Evolutionary conservation across 1,140 invertebrate species (phyloP).

Genomic region (Lethocerus indicus): DNA sequence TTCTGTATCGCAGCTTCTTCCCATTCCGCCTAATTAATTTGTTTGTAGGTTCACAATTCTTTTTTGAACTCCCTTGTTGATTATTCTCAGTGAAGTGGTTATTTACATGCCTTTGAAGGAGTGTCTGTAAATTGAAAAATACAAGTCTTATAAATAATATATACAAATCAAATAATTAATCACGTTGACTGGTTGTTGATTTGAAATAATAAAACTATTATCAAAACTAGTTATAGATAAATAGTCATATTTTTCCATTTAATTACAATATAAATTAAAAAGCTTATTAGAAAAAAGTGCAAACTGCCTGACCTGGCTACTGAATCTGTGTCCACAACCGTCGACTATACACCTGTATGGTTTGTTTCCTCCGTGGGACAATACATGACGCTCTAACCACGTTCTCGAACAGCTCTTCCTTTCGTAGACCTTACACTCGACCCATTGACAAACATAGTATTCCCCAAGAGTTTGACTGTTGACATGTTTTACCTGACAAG

Average conservation of each 20-base stretch:
- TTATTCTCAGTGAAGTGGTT: constrained; percentile 63
- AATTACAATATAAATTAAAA: not conserved
- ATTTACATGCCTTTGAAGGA: constrained; percentile 84
- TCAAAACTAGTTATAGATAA: too few relatives aligned
- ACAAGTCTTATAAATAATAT: not conserved
- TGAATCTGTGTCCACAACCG: constrained; percentile 77
- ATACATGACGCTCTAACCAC: constrained; percentile 85
- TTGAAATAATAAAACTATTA: too few relatives aligned
- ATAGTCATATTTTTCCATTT: too few relatives aligned
- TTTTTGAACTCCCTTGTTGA: constrained; percentile 38
- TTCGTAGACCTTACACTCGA: constrained; percentile 87
- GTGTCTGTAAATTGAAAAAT: constrained; percentile 37
- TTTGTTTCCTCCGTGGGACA: constrained; percentile 83
- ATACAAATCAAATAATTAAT: not conserved
- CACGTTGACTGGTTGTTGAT: not conserved
- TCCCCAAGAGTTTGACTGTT: constrained; percentile 62
- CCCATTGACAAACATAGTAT: constrained; percentile 80
- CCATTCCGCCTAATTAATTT: constrained; percentile 71
- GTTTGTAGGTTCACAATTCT: constrained; percentile 43
- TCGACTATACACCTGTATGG: constrained; percentile 91
- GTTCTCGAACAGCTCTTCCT: constrained; percentile 74
- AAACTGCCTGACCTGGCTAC: constrained; percentile 73
- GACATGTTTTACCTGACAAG: constrained; percentile 56
- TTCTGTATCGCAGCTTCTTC: constrained; percentile 62
- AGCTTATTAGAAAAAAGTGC: too few relatives aligned